A percentile compares a stretch with the other conserved stretches of the same genome.
Conservation (phyloP, 2,113 vertebrate species). For the Platycercus adscitus region DNA sequence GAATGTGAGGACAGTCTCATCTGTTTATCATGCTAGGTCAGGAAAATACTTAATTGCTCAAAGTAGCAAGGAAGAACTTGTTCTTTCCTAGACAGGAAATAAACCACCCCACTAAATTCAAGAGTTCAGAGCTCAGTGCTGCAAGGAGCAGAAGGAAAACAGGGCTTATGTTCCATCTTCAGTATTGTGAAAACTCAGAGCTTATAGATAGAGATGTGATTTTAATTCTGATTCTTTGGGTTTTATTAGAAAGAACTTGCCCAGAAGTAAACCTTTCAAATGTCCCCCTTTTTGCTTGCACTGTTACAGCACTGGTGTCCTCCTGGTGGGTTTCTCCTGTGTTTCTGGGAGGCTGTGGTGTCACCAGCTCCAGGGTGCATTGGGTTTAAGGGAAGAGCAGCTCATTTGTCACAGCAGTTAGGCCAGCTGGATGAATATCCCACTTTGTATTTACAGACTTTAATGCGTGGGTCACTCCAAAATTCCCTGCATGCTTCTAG, state of each 20-base stretch:
- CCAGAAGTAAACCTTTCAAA: neutral
- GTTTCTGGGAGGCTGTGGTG: neutral
- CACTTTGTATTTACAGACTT: neutral
- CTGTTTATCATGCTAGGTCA: slow-evolving; percentile 8
- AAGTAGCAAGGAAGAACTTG: slow-evolving; percentile 44
- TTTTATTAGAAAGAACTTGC: neutral
- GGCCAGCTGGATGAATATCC: neutral
- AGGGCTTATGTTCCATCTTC: neutral
- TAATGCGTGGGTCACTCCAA: neutral
- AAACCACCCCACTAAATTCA: neutral
- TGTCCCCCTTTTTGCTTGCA: fast-evolving
- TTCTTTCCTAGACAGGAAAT: slow-evolving; percentile 64
- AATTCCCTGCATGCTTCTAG: neutral
- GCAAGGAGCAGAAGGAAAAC: neutral
- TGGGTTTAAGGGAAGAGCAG: neutral
- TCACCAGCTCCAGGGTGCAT: neutral
- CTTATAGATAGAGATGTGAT: no score
- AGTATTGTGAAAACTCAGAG: neutral
- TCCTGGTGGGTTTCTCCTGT: fast-evolving
- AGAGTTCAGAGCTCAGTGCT: neutral
- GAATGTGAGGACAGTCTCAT: slow-evolving; percentile 1
- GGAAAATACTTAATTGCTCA: slow-evolving; percentile 42
- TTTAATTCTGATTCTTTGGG: neutral
- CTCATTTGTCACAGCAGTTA: neutral
- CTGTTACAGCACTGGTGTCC: fast-evolving